Conservation (phyloP, 2,888 invertebrate genomes). For the Ophion ventricosus region DNA sequence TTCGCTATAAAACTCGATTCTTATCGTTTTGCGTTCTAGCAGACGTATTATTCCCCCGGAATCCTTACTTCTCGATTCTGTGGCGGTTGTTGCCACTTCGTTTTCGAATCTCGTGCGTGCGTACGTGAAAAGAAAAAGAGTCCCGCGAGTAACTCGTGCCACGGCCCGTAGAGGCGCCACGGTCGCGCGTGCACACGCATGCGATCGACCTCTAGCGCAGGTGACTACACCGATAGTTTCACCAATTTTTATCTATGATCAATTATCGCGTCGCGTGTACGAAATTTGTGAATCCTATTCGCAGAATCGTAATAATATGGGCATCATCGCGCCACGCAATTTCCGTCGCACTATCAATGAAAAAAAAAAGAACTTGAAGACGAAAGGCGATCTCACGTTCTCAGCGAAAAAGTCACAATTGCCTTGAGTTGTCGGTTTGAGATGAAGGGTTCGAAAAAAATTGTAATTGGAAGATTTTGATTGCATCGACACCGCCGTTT, state of each 20-base stretch:
- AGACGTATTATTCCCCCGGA: background rate
- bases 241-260: background rate
- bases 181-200: background rate
- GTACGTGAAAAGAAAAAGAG: background rate
- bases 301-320: background rate
- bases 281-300: background rate
- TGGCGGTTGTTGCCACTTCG: background rate
- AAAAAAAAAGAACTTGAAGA: background rate
- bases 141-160: background rate
- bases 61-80: background rate
- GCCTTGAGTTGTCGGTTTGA: too few species aligned
- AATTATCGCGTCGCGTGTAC: background rate
- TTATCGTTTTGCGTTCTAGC: background rate
- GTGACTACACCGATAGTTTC: background rate
- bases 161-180: background rate
- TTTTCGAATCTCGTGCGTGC: background rate
- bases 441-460: background rate
- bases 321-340: too few species aligned
- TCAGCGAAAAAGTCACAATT: background rate
- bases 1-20: background rate
- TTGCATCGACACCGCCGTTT: too few species aligned
- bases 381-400: too few species aligned
- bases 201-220: background rate
- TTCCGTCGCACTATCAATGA: too few species aligned
- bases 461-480: background rate